A percentile compares a stretch with the other conserved stretches of the same genome.
These are phyloP conservation scores for Barbus barbus DNA, from an alignment of 2,113 vertebrate genomes.

Conservation along the genomic window DNA sequence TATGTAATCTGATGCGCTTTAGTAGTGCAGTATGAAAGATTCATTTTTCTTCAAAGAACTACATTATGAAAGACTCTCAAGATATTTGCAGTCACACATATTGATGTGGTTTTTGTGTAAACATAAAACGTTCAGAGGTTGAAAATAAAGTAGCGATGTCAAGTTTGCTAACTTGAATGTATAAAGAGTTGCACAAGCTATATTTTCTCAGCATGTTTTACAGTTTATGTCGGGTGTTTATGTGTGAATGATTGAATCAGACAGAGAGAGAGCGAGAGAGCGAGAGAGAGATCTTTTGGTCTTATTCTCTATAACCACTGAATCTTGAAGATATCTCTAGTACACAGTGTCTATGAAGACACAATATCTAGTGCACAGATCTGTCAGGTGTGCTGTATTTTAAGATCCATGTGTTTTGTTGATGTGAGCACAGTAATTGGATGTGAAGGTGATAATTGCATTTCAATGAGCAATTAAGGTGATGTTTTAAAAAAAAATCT, in stretches of 20 bases:
- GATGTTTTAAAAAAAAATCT: slow-evolving; percentile 45
- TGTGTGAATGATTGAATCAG: not conserved
- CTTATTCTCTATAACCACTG: not conserved
- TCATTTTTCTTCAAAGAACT: not conserved
- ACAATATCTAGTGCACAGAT: not conserved
- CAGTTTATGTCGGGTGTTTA: not conserved
- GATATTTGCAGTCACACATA: slow-evolving; percentile 20
- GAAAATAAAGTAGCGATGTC: slow-evolving; percentile 21
- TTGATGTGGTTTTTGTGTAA: slow-evolving; percentile 27
- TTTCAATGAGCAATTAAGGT: slow-evolving; percentile 56
- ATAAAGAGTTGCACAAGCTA: slow-evolving; percentile 24
- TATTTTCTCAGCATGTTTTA: not conserved
- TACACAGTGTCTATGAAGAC: not conserved
- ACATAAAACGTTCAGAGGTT: slow-evolving; percentile 35
- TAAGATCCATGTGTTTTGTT: not conserved
- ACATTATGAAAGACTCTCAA: slow-evolving; percentile 27
- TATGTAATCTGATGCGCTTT: not conserved
- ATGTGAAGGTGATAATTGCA: slow-evolving; percentile 54
- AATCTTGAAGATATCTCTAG: not conserved
- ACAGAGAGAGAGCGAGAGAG: too few relatives aligned
- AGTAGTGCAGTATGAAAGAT: slow-evolving; percentile 17
- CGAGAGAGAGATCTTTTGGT: not conserved
- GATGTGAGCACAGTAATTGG: slow-evolving; percentile 24
- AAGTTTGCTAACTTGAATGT: slow-evolving; percentile 28
- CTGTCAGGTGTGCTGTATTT: not conserved